Evolutionary conservation across 2,888 invertebrate species (phyloP).

Genomic region (Troides aeacus): DNA sequence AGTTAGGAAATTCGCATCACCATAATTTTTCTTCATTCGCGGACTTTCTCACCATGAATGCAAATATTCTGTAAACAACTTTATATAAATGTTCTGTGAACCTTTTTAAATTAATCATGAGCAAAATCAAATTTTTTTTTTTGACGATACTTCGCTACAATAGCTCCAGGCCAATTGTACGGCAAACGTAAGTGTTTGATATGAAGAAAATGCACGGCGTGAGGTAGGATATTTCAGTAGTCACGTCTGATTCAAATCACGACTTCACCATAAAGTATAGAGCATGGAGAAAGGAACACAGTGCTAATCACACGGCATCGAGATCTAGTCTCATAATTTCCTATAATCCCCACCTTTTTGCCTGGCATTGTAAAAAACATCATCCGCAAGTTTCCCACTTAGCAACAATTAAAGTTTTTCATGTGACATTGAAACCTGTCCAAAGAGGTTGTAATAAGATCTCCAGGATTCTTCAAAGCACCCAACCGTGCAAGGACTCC

Average conservation of each 20-base stretch:
- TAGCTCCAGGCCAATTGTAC: conserved; percentile 14
- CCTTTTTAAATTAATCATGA: background rate
- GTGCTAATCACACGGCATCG: conserved; percentile 27
- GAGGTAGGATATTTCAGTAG: conserved; percentile 27
- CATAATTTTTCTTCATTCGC: background rate
- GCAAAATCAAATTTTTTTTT: conserved; percentile 1
- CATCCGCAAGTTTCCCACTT: conserved; percentile 4
- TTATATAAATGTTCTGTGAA: background rate
- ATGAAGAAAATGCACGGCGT: conserved; percentile 23
- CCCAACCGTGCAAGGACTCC: conserved; percentile 73
- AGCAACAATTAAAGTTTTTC: conserved; percentile 46
- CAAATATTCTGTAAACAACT: background rate
- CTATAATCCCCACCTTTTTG: conserved; percentile 11
- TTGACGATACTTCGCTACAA: background rate
- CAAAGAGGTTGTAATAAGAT: conserved; percentile 71
- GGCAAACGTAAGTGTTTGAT: conserved; percentile 14
- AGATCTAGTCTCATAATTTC: conserved; percentile 15
- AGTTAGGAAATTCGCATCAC: background rate
- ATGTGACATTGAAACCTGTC: conserved; percentile 70
- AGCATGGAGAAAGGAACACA: conserved; percentile 28
- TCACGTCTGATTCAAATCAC: conserved; percentile 29
- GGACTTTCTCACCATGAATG: background rate
- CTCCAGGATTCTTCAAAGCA: conserved; percentile 67
- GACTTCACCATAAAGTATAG: conserved; percentile 27
- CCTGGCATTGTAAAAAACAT: conserved; percentile 6